These are phyloP conservation scores for Maconellicoccus hirsutus DNA, from an alignment of 1,140 invertebrate genomes.

Conservation along the genomic window DNA sequence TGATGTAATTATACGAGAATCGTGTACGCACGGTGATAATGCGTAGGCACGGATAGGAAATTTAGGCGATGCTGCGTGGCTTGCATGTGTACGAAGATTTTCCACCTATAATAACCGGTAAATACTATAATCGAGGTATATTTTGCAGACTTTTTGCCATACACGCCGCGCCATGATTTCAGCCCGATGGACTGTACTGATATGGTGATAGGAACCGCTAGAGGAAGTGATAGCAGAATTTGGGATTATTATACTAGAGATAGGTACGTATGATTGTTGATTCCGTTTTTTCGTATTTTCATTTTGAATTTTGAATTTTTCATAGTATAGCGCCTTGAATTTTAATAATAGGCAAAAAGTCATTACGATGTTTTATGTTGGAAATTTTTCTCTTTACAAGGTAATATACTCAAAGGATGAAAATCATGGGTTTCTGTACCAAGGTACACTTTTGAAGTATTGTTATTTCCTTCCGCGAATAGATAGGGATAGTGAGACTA, in stretches of 20 bases:
- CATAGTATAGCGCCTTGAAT: neutral
- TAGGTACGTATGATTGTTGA: constrained; percentile 36
- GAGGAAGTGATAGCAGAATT: constrained; percentile 64
- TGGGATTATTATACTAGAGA: constrained; percentile 87
- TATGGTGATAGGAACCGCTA: constrained; percentile 76
- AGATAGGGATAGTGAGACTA: too few relatives aligned
- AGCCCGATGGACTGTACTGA: constrained; percentile 93
- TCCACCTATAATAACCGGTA: neutral
- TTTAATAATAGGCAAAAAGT: too few relatives aligned
- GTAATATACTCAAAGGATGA: too few relatives aligned
- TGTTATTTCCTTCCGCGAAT: too few relatives aligned
- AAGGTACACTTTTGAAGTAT: too few relatives aligned
- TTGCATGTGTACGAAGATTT: neutral
- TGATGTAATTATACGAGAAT: constrained; percentile 1
- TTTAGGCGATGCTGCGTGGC: neutral
- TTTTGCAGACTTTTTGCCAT: constrained; percentile 42
- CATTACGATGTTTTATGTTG: too few relatives aligned
- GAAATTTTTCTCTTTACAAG: too few relatives aligned
- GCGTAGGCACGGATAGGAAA: neutral
- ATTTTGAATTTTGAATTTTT: neutral
- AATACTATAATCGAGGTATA: constrained; percentile 6
- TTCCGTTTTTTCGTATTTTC: neutral
- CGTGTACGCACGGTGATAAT: neutral
- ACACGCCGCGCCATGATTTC: constrained; percentile 67
- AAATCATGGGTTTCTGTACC: too few relatives aligned